Conservation (phyloP, 2,797 vertebrate species). For the Distichodus sexfasciatus region DNA sequence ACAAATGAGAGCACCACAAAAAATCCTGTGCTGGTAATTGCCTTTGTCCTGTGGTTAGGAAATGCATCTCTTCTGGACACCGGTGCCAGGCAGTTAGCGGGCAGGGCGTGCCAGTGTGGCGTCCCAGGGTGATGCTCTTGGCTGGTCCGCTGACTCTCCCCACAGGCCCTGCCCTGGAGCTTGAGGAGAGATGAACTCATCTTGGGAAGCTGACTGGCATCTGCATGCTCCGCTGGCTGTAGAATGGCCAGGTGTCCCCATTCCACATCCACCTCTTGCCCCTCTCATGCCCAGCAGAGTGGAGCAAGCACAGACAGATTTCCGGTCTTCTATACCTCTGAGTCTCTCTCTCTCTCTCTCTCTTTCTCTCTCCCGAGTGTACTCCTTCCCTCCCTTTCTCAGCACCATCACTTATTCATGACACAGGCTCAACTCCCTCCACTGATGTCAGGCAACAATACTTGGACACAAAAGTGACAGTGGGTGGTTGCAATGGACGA, state of each 20-base stretch:
- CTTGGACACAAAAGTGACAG: conserved; percentile 50
- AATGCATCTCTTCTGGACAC: conserved; percentile 30
- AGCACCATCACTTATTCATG: conserved; percentile 53
- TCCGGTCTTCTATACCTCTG: conserved; percentile 42
- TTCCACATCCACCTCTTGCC: conserved; percentile 20
- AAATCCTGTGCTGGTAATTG: conserved; percentile 44
- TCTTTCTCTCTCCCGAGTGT: conserved; percentile 10
- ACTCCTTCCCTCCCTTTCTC: conserved; percentile 30
- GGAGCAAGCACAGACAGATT: conserved; percentile 48
- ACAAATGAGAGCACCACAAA: conserved; percentile 44
- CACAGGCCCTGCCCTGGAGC: conserved; percentile 18
- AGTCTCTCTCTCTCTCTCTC: conserved; percentile 16
- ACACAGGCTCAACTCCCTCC: conserved; percentile 50
- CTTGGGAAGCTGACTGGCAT: conserved; percentile 44
- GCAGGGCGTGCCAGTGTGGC: conserved; percentile 38
- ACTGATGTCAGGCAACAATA: conserved; percentile 48
- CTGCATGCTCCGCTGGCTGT: conserved; percentile 31
- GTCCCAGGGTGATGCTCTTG: conserved; percentile 45
- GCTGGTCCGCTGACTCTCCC: conserved; percentile 30
- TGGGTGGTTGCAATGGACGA: conserved; percentile 50
- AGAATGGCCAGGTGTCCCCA: conserved; percentile 46
- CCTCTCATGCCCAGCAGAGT: conserved; percentile 39
- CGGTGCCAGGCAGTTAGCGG: conserved; percentile 50
- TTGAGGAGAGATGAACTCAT: conserved; percentile 52
- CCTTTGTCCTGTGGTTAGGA: conserved; percentile 44